These are phyloP conservation scores for Ceuthmochares aereus DNA, from an alignment of 2,113 vertebrate species.

Conservation along the genomic window DNA sequence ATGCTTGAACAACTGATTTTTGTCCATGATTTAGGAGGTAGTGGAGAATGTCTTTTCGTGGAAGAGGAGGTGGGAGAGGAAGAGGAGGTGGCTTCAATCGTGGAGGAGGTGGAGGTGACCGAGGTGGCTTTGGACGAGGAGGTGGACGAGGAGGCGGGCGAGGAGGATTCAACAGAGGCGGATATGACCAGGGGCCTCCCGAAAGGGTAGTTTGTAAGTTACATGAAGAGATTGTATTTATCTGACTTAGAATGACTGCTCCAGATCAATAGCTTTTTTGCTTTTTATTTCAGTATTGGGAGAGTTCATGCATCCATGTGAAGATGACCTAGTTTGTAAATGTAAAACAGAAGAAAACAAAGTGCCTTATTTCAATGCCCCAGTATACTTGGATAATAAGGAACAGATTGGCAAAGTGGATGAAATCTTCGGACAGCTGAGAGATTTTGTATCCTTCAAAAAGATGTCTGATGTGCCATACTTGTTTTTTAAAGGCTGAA, in stretches of 20 bases:
- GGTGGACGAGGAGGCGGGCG: constrained; percentile 86
- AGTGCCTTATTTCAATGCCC: constrained; percentile 98
- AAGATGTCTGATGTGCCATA: accelerated
- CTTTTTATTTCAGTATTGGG: constrained; percentile 83
- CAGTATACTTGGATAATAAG: constrained; percentile 97
- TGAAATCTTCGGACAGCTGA: constrained; percentile 96
- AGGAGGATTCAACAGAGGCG: constrained; percentile 87
- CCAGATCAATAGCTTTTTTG: background rate
- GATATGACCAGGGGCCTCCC: constrained; percentile 94
- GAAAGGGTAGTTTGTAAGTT: constrained; percentile 92
- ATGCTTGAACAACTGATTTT: background rate
- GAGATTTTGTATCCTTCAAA: constrained; percentile 97
- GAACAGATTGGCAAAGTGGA: constrained; percentile 98
- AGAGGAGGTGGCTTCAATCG: constrained; percentile 79
- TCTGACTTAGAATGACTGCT: background rate
- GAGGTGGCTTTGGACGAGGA: constrained; percentile 62
- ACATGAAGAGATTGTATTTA: accelerated
- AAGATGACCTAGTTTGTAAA: constrained; percentile 95
- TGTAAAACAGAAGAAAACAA: constrained; percentile 94
- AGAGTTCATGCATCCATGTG: constrained; percentile 96
- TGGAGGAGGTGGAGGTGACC: background rate
- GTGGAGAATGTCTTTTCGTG: constrained; percentile 88
- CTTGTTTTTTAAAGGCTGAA: background rate
- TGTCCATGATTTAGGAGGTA: background rate
- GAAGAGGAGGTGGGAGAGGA: constrained; percentile 76